These are phyloP conservation scores for Tigriopus japonicus DNA, from an alignment of 1,140 invertebrate genomes.

Conservation along the genomic window DNA sequence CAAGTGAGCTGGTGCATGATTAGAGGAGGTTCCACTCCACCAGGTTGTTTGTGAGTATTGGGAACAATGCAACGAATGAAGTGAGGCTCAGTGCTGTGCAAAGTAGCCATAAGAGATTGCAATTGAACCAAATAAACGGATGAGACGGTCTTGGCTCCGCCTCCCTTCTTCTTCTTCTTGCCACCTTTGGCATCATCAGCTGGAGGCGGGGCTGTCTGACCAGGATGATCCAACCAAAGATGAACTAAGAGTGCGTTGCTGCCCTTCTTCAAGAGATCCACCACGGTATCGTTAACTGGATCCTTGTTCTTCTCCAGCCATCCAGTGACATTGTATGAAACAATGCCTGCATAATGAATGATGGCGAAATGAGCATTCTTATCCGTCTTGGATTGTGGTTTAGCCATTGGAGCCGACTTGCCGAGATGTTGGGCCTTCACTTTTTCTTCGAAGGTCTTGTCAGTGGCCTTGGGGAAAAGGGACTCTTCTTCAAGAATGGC, in stretches of 20 bases:
- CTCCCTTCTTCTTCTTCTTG: slow-evolving; percentile 19
- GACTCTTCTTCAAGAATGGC: slow-evolving; percentile 99
- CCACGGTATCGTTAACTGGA: slow-evolving; percentile 94
- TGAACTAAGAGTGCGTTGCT: slow-evolving; percentile 62
- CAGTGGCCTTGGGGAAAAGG: slow-evolving; percentile 99
- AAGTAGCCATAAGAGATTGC: slow-evolving; percentile 86
- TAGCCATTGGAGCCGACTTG: slow-evolving; percentile 28
- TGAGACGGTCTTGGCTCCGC: slow-evolving; percentile 15
- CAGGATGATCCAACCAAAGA: slow-evolving; percentile 64
- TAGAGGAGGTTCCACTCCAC: slow-evolving; percentile 94
- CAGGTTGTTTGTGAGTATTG: slow-evolving; percentile 42
- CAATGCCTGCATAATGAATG: slow-evolving; percentile 88
- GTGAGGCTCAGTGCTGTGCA: slow-evolving; percentile 90
- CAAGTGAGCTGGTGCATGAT: slow-evolving; percentile 99
- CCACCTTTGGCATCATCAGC: slow-evolving; percentile 19
- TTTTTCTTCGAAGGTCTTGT: slow-evolving; percentile 25
- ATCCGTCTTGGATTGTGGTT: slow-evolving; percentile 51
- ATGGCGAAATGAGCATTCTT: slow-evolving; percentile 96
- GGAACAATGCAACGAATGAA: slow-evolving; percentile 83
- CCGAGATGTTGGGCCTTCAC: slow-evolving; percentile 23
- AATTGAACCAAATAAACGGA: slow-evolving; percentile 29
- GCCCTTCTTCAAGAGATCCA: slow-evolving; percentile 90
- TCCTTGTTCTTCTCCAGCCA: slow-evolving; percentile 99
- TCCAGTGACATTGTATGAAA: slow-evolving; percentile 90
- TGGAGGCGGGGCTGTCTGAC: slow-evolving; percentile 20